Evolutionary conservation across 2,113 vertebrate species (phyloP).

Genomic region (Misgurnus anguillicaudatus): DNA sequence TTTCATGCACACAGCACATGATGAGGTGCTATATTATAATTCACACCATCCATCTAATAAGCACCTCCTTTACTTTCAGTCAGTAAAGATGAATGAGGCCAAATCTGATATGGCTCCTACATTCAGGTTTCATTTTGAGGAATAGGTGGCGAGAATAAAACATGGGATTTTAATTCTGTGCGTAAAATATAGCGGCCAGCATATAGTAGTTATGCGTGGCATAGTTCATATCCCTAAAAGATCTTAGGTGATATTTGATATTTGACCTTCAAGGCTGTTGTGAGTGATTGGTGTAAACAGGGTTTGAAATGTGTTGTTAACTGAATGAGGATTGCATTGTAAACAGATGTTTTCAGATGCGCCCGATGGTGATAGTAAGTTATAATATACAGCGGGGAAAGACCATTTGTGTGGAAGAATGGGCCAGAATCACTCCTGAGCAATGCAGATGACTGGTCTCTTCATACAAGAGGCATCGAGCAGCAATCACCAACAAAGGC

Average conservation of each 20-base stretch:
- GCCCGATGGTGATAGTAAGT: too few species aligned
- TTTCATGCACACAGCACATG: neutral
- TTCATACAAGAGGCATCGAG: too few species aligned
- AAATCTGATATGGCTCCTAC: neutral
- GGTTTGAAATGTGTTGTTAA: too few species aligned
- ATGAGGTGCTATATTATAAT: constrained; percentile 19
- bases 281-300: too few species aligned
- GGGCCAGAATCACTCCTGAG: too few species aligned
- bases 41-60: constrained; percentile 15
- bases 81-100: neutral
- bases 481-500: too few species aligned
- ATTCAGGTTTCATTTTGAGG: neutral
- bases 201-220: neutral
- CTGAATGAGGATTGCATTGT: too few species aligned
- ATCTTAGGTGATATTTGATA: neutral
- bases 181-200: neutral
- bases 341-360: too few species aligned
- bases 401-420: too few species aligned
- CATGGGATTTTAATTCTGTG: neutral
- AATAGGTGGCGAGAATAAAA: constrained; percentile 14
- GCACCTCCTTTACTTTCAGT: neutral
- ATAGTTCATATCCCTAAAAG: neutral
- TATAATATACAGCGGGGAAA: too few species aligned
- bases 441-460: too few species aligned
- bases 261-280: neutral